A percentile compares a stretch with the other conserved stretches of the same genome.
Conservation (phyloP, 2,888 invertebrate species). For the Cantharis lateralis region DNA sequence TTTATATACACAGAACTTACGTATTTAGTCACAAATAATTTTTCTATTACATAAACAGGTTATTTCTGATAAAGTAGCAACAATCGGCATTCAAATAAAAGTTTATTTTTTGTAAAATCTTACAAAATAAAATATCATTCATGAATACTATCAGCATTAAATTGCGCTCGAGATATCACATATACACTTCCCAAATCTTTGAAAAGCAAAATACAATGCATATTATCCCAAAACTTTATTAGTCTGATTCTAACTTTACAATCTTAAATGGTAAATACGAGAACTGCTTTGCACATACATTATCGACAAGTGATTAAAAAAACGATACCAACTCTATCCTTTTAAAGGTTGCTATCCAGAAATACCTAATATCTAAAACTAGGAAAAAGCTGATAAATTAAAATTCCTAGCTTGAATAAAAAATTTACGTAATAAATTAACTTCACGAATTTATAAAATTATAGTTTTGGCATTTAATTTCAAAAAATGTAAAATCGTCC, state of each 20-base stretch:
- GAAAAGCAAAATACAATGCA: not conserved
- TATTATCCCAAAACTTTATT: not conserved
- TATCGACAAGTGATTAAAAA: not conserved
- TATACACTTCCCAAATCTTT: not conserved
- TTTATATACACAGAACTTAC: too few species aligned
- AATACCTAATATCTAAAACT: not conserved
- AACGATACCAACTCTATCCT: not conserved
- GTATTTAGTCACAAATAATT: too few species aligned
- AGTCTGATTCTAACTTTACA: not conserved
- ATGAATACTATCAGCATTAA: too few species aligned
- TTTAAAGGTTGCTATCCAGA: not conserved
- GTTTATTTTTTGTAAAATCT: too few species aligned
- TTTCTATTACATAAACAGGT: too few species aligned
- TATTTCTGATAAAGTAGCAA: too few species aligned
- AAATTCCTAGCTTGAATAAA: not conserved
- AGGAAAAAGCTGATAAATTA: not conserved
- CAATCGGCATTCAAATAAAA: too few species aligned
- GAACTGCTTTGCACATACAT: not conserved
- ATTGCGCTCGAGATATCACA: not conserved
- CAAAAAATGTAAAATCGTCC: not conserved
- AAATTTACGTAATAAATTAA: not conserved
- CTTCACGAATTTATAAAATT: not conserved
- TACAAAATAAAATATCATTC: too few species aligned
- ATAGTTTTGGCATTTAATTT: not conserved
- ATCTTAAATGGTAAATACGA: not conserved